Evolutionary conservation across 2,797 vertebrate genomes (phyloP).

Genomic region (Galaxias olidus): DNA sequence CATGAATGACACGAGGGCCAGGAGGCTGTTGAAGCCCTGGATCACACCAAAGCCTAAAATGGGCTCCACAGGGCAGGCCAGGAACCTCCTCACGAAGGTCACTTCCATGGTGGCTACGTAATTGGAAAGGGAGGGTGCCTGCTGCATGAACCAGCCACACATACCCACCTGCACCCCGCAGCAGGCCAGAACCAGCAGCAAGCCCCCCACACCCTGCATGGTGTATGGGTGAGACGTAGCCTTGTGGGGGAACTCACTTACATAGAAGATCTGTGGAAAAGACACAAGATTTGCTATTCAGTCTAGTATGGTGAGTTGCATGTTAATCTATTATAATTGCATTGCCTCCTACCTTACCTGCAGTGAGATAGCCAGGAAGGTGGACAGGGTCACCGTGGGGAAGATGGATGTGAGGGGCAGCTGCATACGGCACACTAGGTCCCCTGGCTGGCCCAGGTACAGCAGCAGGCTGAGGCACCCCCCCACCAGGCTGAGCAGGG

Average conservation of each 20-base stretch:
- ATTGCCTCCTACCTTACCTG: conserved; percentile 61
- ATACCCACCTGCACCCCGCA: conserved; percentile 67
- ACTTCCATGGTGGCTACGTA: conserved; percentile 54
- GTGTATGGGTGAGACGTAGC: conserved; percentile 54
- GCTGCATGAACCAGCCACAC: conserved; percentile 63
- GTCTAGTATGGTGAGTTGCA: no score
- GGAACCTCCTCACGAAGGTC: conserved; percentile 53
- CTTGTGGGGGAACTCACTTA: conserved; percentile 73
- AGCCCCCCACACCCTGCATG: conserved; percentile 60
- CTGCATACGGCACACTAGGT: conserved; percentile 72
- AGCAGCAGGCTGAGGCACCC: conserved; percentile 75
- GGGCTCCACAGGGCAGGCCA: conserved; percentile 65
- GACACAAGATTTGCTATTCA: neutral
- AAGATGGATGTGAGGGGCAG: conserved; percentile 77
- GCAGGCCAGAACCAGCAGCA: conserved; percentile 68
- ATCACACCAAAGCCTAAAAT: conserved; percentile 73
- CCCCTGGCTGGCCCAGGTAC: conserved; percentile 75
- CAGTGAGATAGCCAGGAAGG: conserved; percentile 69
- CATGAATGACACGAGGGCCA: conserved; percentile 83
- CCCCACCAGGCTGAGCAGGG: conserved; percentile 71
- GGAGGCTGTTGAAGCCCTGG: conserved; percentile 66
- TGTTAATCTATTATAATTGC: no score
- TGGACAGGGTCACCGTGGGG: conserved; percentile 75
- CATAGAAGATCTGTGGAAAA: conserved; percentile 64
- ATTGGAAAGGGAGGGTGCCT: conserved; percentile 46